Base-by-base conservation (phyloP, 2,888 invertebrate genomes). In the Steinernema carpocapsae region DNA sequence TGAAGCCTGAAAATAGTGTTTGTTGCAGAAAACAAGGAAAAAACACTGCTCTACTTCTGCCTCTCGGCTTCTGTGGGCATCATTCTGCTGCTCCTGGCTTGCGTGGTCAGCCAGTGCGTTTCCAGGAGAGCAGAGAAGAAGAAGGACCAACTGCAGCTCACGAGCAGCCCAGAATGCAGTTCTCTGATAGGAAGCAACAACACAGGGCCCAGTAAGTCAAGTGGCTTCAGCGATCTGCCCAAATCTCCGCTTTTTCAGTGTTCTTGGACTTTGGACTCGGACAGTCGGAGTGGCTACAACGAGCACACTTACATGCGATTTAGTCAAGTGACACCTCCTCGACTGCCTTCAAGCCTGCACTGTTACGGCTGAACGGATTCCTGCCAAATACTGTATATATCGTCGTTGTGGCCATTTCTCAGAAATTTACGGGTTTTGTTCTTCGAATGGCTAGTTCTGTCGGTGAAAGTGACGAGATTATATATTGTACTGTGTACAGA, bases 11-110 rank as follows among this genome's bases (percentile, higher is more conserved):
- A 59, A 6, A 22, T 2, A 29, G 17, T 17, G n/a, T 52, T 52
- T 10, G 24, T 71, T 79, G 46, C 73, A 82, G 82, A 74, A 1
- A 81, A 85, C 77, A 82, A 82, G 26, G 86, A 86, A 51, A 83
- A 85, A 59, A 76, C 80, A 22, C 37, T 82, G 22, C 78, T 84
- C 46, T 86, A 83, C 48, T 78, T 83, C 37, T 76, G 81, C 29
- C 75, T 86, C 7, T 81, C 83, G 22, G 74, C 79, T 12, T 76
- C 79, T 29, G 75, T 77, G 46, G 85, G 85, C 42, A 72, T 84
- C 26, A 83, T 84, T 70, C 76, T 84, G 0, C 75, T 86, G 1
- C 76, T 85, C 0, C 70, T 77, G 7, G 79, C 78, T 7, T 86
- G 85, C 73, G 81, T 85, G 56, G 74, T 78, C 29, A 79, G 81